Evolutionary conservation across 2,797 vertebrate genomes (phyloP).

Genomic region (Xenentodon cancila): DNA sequence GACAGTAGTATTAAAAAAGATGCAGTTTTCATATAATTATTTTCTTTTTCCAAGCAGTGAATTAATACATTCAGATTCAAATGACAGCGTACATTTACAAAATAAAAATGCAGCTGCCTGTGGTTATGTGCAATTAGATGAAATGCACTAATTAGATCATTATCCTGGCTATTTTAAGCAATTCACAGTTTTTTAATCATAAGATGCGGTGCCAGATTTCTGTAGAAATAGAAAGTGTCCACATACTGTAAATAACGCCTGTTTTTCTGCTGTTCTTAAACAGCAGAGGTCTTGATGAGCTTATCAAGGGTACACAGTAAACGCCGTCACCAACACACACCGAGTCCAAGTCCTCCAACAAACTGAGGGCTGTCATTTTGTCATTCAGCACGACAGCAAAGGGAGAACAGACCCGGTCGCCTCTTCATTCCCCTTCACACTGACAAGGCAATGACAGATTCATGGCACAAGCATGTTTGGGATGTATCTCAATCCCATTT

Average conservation of each 20-base stretch:
- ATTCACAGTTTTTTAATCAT: too few relatives aligned
- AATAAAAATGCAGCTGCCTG: too few relatives aligned
- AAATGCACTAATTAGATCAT: too few relatives aligned
- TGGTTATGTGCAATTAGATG: too few relatives aligned
- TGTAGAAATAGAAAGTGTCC: neutral
- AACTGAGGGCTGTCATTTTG: conserved; percentile 49
- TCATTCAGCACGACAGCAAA: conserved; percentile 47
- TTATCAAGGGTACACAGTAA: conserved; percentile 38
- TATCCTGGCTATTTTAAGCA: too few relatives aligned
- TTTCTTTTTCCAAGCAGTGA: too few relatives aligned
- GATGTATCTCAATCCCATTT: conserved; percentile 46
- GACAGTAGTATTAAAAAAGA: too few relatives aligned
- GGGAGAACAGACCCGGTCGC: conserved; percentile 11
- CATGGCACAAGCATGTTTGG: conserved; percentile 54
- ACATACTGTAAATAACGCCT: neutral
- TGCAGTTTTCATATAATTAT: too few relatives aligned
- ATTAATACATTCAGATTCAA: too few relatives aligned
- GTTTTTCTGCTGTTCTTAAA: conserved; percentile 15
- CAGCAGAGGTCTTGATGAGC: conserved; percentile 36
- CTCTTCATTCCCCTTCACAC: conserved; percentile 18
- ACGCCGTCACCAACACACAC: conserved; percentile 25
- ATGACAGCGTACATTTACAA: too few relatives aligned
- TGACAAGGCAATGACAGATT: conserved; percentile 64
- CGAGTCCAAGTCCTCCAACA: conserved; percentile 45
- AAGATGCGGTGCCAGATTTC: too few relatives aligned